Conservation (phyloP, 2,888 invertebrate genomes). For the Erynnis tages region DNA sequence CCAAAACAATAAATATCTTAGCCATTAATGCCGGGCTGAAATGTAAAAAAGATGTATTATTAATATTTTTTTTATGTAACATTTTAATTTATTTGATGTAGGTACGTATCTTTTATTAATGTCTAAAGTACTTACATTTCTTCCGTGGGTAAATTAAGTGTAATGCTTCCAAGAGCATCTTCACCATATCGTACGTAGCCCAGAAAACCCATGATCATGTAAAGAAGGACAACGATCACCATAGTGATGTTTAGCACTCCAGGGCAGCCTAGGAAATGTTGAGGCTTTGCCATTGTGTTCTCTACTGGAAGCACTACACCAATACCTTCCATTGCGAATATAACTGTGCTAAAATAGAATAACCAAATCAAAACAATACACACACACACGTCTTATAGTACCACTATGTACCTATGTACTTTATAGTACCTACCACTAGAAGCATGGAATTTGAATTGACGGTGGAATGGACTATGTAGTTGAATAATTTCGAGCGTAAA, state of each 20-base stretch:
- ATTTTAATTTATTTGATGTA: neutral
- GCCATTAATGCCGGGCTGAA: conserved; percentile 88
- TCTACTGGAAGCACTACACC: conserved; percentile 95
- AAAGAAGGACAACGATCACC: conserved; percentile 89
- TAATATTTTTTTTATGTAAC: neutral
- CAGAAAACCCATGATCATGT: conserved; percentile 92
- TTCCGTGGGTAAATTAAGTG: conserved; percentile 88
- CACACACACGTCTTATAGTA: too few species aligned
- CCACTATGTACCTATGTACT: too few species aligned
- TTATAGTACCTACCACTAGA: too few species aligned
- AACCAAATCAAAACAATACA: too few species aligned
- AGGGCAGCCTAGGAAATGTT: conserved; percentile 89
- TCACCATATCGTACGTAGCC: conserved; percentile 93
- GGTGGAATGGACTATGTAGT: too few species aligned
- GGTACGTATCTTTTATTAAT: too few species aligned
- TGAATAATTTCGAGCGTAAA: too few species aligned
- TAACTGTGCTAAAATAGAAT: conserved; percentile 86
- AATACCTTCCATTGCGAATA: conserved; percentile 98
- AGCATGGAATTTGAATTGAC: too few species aligned
- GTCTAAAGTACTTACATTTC: conserved; percentile 81
- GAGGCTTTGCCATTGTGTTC: conserved; percentile 93
- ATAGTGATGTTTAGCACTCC: conserved; percentile 95
- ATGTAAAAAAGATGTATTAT: conserved; percentile 35
- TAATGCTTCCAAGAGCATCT: conserved; percentile 86
- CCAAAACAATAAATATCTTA: conserved; percentile 90